A percentile compares a stretch with the other conserved stretches of the same genome.
These are phyloP conservation scores for Pyrrhia umbra DNA, from an alignment of 2,888 invertebrate species.

Conservation along the genomic window DNA sequence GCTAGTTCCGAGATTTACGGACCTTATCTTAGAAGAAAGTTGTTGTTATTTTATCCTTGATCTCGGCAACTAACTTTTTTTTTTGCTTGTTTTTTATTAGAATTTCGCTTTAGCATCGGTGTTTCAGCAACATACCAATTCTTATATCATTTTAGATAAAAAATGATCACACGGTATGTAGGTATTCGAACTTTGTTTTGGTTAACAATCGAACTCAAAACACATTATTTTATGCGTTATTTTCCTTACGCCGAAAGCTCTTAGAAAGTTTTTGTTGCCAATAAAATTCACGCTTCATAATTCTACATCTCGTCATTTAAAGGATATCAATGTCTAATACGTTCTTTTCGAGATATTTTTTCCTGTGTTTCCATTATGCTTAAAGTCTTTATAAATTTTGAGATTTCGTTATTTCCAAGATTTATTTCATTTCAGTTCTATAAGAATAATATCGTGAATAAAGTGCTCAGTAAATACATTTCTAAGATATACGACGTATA, in stretches of 20 bases:
- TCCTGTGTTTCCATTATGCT: background rate
- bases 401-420: background rate
- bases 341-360: background rate
- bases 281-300: background rate
- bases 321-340: background rate
- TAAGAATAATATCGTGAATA: background rate
- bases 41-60: slow-evolving; percentile 32
- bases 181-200: background rate
- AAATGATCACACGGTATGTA: slow-evolving; percentile 4
- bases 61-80: slow-evolving; percentile 27
- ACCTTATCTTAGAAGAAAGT: slow-evolving; percentile 44
- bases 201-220: background rate
- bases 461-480: background rate
- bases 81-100: slow-evolving; percentile 33
- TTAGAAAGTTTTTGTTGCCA: background rate
- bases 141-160: slow-evolving; percentile 4
- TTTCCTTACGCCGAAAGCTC: background rate
- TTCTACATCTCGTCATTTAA: background rate
- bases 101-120: slow-evolving; percentile 9
- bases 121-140: slow-evolving; percentile 20
- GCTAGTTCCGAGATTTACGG: slow-evolving; percentile 27
- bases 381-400: background rate
- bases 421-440: background rate
- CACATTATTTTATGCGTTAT: background rate
- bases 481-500: background rate